These are phyloP conservation scores for Neomonachus schauinslandi DNA, from an alignment of 2,113 vertebrate genomes.

Conservation along the genomic window DNA sequence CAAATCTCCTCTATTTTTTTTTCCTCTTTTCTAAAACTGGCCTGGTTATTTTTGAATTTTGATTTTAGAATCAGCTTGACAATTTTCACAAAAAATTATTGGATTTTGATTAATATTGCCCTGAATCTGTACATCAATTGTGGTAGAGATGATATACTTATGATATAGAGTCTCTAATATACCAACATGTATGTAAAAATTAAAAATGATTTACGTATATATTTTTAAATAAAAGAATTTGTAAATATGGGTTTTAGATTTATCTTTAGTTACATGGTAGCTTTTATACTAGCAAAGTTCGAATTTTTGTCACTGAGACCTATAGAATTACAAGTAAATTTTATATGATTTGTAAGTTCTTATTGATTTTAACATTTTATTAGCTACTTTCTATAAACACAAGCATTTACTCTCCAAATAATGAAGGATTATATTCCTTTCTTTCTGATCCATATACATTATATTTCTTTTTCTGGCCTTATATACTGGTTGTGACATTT, in stretches of 20 bases:
- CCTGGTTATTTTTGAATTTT: background rate
- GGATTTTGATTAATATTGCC: background rate
- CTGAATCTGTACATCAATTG: background rate
- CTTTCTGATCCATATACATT: background rate
- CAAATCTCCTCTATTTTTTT: background rate
- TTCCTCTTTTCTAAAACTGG: background rate
- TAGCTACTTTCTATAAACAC: background rate
- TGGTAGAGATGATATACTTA: background rate
- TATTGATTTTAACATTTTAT: background rate
- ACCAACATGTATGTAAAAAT: background rate
- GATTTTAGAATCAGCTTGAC: background rate
- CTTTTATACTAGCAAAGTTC: background rate
- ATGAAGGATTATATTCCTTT: background rate
- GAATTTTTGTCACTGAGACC: background rate
- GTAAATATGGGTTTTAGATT: background rate
- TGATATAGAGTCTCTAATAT: background rate
- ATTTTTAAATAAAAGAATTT: background rate
- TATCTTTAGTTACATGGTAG: background rate
- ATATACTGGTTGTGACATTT: background rate
- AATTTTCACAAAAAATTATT: background rate
- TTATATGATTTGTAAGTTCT: background rate
- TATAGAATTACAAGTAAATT: background rate
- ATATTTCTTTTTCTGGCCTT: background rate
- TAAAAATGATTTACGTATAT: background rate
- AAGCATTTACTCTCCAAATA: background rate